Base-by-base conservation (phyloP, 2,113 vertebrate genomes). In the Ornithorhynchus anatinus region DNA sequence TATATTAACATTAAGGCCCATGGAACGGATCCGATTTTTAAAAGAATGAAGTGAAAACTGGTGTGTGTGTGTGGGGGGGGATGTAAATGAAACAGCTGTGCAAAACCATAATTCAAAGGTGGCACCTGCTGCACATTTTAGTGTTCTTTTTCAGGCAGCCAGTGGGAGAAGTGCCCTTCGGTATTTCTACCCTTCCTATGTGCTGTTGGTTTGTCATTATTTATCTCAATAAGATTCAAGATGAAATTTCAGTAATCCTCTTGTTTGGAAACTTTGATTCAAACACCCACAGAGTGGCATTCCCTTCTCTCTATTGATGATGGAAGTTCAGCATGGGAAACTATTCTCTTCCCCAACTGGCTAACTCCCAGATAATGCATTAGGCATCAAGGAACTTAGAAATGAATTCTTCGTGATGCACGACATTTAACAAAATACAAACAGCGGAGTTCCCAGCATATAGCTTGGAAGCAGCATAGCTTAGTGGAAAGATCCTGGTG, bases 1-100 rank as follows among this genome's bases (percentile, higher is more conserved):
- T 48, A 81, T 81, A 86, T 89, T 86, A 86, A 87, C 86, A 81
- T 72, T 74, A 78, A 87, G 84, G 71, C 77, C 79, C 35, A 22
- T 74, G 69, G 80, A 84, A 84, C 44, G 47, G 22, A 72, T 44
- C 11, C 58, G 50, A 71, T 56, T 47, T 72, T 68, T 59, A 35
- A 75, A 77, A 66, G 19, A 72, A 81, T 67, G 19, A 84, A 66
- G 52, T 73, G 20, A 63, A 63, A 60, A n/a, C n/a, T n/a, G n/a
- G n/a, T n/a, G n/a, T 69, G 62, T 60, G n/a, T 58, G 53, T 69
- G 62, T 60, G 60, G 27, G 19, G 44, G 57, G 69, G 77, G 22
- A 54, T 20, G 9, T 35, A 74, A 58, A 59, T 58, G 48, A 71
- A 69, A 78, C 60, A 67, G 54, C 50, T 52, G 5, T 36, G 50